Evolutionary conservation across 2,888 invertebrate species (phyloP), one percentile per base, ranked within the genome.

Genomic region (Cylloceria caligata): DNA sequence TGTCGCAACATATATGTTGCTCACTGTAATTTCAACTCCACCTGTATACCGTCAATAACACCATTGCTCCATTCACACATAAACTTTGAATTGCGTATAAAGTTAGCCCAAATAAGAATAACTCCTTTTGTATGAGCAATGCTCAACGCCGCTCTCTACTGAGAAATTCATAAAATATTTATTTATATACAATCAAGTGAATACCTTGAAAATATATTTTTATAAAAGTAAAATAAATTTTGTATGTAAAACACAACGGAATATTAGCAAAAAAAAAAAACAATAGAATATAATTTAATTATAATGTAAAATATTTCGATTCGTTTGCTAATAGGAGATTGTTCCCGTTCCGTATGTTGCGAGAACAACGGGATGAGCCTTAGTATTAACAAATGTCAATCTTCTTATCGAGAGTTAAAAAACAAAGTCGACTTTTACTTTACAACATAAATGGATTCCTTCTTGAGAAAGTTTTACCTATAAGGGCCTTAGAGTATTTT

Each of bases 31-130:
- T 69, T 52, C 52, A 39, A 6, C 49, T 55, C 24, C 55, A 55
- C 39, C 52, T 52, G 52, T 39, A 16, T n/a, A n/a, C 49, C 49
- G 11, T 36, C 21, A 11, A 36, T 49, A 34, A 34, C 19, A 11
- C 2, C 39, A 52, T 69, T 39, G 45, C 30, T 27, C 27, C 34
- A 60, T 36, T 60, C 55, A 57, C 30, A 57, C 5, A n/a, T 57
- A 30, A 27, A 7, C 55, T 57, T 16, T 16, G 27, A 24, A 27
- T 11, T 55, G 24, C n/a, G 13, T 5, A 13, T 55, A 21, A 55
- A 55, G 55, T 13, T 27, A 9, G 21, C 21, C 49, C 52, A 52
- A 24, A 24, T 24, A 24, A n/a, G n/a, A n/a, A n/a, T 11, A 7
- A 30, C n/a, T 27, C 13, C n/a, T 1, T 30, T 30, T 57, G 13